phyloP scores from a whole-genome alignment of 2,888 invertebrate genomes.

The Protophormia terraenovae region DNA sequence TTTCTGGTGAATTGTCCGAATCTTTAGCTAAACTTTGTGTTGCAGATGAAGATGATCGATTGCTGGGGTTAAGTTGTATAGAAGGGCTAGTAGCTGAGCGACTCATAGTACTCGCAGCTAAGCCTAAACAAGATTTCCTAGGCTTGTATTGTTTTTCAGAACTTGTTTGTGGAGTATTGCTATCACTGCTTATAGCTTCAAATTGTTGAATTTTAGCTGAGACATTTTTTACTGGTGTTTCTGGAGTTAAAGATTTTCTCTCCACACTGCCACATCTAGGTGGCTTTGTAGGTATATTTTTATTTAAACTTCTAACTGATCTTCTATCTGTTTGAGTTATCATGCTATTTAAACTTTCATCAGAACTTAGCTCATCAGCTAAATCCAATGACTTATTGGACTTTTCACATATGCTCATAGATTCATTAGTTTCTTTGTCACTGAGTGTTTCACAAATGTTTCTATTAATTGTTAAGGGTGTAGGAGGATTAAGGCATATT shows the following conservation, averaged over 20 bases:
- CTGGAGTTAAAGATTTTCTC: conserved; percentile 59
- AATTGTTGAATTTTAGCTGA: conserved; percentile 63
- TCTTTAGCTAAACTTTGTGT: conserved; percentile 78
- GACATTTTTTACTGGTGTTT: conserved; percentile 67
- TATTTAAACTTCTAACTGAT: neutral
- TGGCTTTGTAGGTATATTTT: neutral
- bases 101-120: conserved; percentile 19
- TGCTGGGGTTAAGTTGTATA: conserved; percentile 63
- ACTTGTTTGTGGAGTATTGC: conserved; percentile 30
- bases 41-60: conserved; percentile 70
- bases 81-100: conserved; percentile 77
- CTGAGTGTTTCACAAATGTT: conserved; percentile 50
- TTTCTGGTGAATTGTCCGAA: conserved; percentile 54
- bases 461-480: conserved; percentile 70
- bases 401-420: conserved; percentile 7
- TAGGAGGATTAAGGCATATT: conserved; percentile 78
- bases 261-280: neutral
- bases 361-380: conserved; percentile 62
- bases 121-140: neutral
- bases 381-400: neutral
- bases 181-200: conserved; percentile 44
- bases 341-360: conserved; percentile 66
- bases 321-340: conserved; percentile 40
- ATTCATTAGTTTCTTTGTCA: conserved; percentile 16
- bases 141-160: conserved; percentile 7